Evolutionary conservation across 2,888 invertebrate species (phyloP).

Genomic region (Synanthedon vespiformis): DNA sequence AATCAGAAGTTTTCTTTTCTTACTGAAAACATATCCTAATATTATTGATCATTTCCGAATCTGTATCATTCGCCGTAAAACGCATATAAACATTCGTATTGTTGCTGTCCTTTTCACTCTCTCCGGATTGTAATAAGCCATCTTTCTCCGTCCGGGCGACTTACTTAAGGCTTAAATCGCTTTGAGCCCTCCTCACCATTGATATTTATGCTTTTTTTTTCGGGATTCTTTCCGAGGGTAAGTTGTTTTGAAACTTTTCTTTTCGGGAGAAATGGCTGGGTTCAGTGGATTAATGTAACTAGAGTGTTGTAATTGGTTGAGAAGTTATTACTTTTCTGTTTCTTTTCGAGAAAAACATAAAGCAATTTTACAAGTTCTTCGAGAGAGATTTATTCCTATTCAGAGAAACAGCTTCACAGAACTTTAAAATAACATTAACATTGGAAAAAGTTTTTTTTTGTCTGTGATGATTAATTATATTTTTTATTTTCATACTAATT

Average conservation of each 20-base stretch:
- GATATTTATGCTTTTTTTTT: conserved; percentile 55
- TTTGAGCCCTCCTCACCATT: conserved; percentile 45
- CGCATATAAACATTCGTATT: conserved; percentile 27
- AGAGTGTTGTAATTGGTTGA: conserved; percentile 58
- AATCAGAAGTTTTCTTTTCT: conserved; percentile 8
- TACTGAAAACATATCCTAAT: conserved; percentile 15
- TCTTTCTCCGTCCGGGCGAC: conserved; percentile 11
- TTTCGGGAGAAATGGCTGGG: conserved; percentile 38
- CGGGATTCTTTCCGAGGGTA: conserved; percentile 42
- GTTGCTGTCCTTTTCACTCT: conserved; percentile 30
- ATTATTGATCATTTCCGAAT: conserved; percentile 44
- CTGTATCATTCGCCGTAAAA: conserved; percentile 44
- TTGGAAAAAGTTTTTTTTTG: conserved; percentile 26
- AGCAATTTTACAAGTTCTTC: conserved; percentile 46
- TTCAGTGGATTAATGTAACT: conserved; percentile 54
- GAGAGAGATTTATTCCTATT: conserved; percentile 50
- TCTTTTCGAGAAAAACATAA: conserved; percentile 50
- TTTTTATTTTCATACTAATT: conserved; percentile 21
- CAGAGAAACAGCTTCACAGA: conserved; percentile 35
- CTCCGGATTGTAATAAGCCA: conserved; percentile 7
- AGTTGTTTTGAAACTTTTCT: conserved; percentile 55
- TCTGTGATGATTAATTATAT: conserved; percentile 29
- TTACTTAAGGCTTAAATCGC: conserved; percentile 28
- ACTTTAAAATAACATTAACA: conserved; percentile 43
- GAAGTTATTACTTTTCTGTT: conserved; percentile 55